These are phyloP conservation scores for Hemiprocne comata DNA, from an alignment of 2,113 vertebrate species.

Conservation along the genomic window DNA sequence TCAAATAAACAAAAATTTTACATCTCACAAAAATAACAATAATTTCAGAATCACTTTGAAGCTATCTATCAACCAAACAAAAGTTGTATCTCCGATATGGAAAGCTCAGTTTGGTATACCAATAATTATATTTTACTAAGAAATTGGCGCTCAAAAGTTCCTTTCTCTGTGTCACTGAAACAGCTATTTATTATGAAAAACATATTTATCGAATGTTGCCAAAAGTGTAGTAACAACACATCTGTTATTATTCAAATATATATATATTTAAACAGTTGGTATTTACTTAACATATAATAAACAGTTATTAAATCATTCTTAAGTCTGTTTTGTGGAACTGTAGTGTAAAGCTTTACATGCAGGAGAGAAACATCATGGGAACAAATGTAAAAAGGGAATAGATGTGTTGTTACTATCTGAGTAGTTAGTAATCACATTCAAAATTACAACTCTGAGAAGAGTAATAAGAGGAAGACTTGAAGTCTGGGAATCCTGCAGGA, in stretches of 20 bases:
- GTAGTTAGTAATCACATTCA: neutral
- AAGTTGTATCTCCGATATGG: neutral
- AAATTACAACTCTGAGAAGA: neutral
- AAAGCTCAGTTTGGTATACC: neutral
- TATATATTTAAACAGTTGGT: conserved; percentile 6
- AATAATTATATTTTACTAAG: neutral
- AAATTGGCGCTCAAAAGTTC: neutral
- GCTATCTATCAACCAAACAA: neutral
- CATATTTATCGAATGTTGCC: neutral
- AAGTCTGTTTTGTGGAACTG: neutral
- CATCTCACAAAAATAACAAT: neutral
- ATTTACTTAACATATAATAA: conserved; percentile 36
- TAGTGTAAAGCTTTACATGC: neutral
- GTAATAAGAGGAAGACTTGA: neutral
- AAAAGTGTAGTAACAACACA: conserved; percentile 1
- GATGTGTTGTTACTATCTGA: neutral
- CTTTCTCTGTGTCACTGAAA: neutral
- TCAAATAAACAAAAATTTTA: neutral
- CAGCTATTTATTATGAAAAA: conserved; percentile 12
- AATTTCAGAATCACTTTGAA: neutral
- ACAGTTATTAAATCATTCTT: conserved; percentile 16
- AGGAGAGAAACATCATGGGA: neutral
- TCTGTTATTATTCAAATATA: conserved; percentile 33
- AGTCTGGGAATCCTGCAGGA: neutral
- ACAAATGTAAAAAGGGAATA: neutral